These are phyloP conservation scores for Machimus rusticus DNA, from an alignment of 2,888 invertebrate species.

Conservation along the genomic window DNA sequence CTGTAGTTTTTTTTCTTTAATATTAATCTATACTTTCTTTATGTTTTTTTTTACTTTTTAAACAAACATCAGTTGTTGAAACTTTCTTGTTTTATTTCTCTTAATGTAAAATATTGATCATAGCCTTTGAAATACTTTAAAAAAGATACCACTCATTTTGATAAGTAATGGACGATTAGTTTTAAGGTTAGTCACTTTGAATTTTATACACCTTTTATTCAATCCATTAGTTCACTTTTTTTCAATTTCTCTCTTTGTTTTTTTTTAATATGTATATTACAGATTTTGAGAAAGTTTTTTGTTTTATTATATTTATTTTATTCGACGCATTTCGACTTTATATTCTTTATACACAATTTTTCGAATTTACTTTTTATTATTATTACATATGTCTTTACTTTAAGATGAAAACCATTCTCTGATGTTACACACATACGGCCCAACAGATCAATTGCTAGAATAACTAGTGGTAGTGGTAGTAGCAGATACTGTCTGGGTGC, in stretches of 20 bases:
- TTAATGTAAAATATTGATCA: background rate
- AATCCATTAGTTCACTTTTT: background rate
- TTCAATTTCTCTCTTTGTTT: background rate
- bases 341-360: slow-evolving; percentile 8
- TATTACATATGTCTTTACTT: background rate
- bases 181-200: slow-evolving; percentile 31
- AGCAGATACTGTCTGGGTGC: slow-evolving; percentile 49
- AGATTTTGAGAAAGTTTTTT: background rate
- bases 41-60: background rate
- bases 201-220: slow-evolving; percentile 12
- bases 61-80: background rate
- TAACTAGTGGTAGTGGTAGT: slow-evolving; percentile 27
- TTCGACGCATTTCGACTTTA: background rate
- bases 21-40: background rate
- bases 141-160: slow-evolving; percentile 13
- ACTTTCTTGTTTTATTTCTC: background rate
- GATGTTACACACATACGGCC: slow-evolving; percentile 33
- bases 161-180: slow-evolving; percentile 39
- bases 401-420: slow-evolving; percentile 38
- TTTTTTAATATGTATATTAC: background rate
- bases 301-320: background rate
- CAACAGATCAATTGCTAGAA: slow-evolving; percentile 30
- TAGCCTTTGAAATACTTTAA: slow-evolving; percentile 1
- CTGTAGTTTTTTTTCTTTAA: background rate
- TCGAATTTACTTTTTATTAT: background rate